Evolutionary conservation across 2,888 invertebrate species (phyloP).

Genomic region (Clanis bilineata): DNA sequence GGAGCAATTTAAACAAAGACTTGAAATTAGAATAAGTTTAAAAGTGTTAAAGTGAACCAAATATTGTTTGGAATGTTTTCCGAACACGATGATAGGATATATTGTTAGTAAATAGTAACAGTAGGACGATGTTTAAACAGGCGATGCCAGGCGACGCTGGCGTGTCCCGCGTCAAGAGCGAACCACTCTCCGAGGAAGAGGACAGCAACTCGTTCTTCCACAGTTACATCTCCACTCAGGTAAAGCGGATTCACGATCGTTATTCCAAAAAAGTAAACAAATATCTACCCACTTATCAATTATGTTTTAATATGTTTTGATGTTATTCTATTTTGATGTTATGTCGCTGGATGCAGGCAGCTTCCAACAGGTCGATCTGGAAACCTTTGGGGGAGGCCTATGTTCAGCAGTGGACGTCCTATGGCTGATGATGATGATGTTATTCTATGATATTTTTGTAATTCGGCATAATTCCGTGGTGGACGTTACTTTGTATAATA

Average conservation of each 20-base stretch:
- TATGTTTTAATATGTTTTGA: too few species aligned
- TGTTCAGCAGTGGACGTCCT: too few species aligned
- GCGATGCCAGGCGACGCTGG: slow-evolving; percentile 65
- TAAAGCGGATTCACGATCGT: slow-evolving; percentile 33
- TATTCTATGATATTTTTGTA: too few species aligned
- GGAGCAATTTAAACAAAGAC: not conserved
- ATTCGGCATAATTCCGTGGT: too few species aligned
- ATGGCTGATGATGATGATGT: too few species aligned
- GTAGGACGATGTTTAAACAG: slow-evolving; percentile 34
- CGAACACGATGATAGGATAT: not conserved
- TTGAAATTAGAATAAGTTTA: not conserved
- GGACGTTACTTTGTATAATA: too few species aligned
- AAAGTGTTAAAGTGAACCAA: not conserved
- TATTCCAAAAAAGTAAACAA: too few species aligned
- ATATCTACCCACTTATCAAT: too few species aligned
- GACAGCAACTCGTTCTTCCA: slow-evolving; percentile 56
- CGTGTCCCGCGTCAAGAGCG: slow-evolving; percentile 59
- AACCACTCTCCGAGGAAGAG: slow-evolving; percentile 66
- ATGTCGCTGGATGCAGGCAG: too few species aligned
- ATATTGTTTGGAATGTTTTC: not conserved
- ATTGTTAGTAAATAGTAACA: not conserved
- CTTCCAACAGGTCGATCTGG: too few species aligned
- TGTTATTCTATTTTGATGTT: too few species aligned
- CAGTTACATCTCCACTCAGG: slow-evolving; percentile 51
- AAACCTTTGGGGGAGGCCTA: too few species aligned